These are phyloP conservation scores for Entomobrya proxima DNA, from an alignment of 2,888 invertebrate species.

Conservation along the genomic window DNA sequence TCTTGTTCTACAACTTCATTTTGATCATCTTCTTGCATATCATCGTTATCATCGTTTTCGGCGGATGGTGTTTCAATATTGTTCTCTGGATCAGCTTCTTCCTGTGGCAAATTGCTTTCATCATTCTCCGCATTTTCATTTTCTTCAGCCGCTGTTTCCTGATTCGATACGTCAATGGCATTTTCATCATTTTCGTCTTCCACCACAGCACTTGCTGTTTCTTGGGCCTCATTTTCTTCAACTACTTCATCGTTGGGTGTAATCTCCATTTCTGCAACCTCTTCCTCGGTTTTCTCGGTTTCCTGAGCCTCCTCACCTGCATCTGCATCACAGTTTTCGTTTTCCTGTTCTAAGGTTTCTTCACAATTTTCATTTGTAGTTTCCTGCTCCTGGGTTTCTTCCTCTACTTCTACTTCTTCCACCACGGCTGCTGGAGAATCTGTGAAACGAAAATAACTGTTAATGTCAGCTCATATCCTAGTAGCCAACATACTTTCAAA, in stretches of 20 bases:
- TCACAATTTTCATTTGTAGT: not conserved
- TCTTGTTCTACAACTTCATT: too few species aligned
- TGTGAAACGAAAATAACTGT: too few species aligned
- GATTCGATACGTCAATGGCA: too few species aligned
- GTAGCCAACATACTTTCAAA: too few species aligned
- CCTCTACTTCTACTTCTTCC: not conserved
- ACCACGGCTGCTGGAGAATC: not conserved
- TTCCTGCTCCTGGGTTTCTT: not conserved
- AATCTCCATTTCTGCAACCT: not conserved
- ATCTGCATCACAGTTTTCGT: not conserved
- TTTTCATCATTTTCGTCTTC: slow-evolving; percentile 18
- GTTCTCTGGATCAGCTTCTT: too few species aligned
- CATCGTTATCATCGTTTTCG: too few species aligned
- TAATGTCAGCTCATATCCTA: too few species aligned
- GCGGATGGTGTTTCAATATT: too few species aligned
- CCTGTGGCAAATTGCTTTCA: too few species aligned
- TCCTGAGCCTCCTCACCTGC: not conserved
- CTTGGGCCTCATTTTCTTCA: not conserved
- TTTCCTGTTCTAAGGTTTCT: not conserved
- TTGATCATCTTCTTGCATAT: too few species aligned
- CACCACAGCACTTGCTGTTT: not conserved
- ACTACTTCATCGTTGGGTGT: not conserved
- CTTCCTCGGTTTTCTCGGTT: not conserved
- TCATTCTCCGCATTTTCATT: too few species aligned
- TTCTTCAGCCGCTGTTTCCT: too few species aligned